Conservation (phyloP, 2,797 vertebrate genomes). For the Carcharodon carcharias region DNA sequence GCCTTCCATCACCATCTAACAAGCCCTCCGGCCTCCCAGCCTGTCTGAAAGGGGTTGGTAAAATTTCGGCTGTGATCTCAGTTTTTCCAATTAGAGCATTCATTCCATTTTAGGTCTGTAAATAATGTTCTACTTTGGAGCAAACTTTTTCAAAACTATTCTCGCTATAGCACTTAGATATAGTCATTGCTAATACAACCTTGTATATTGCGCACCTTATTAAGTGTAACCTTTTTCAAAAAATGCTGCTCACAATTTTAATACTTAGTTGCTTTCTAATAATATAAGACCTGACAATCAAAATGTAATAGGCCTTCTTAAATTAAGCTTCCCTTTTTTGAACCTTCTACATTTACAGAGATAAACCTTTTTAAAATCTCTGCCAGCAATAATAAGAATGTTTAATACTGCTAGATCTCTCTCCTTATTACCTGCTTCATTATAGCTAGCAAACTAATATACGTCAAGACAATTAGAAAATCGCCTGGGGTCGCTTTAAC, state of each 20-base stretch:
- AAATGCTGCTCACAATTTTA: neutral
- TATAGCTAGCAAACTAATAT: constrained; percentile 31
- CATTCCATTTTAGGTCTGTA: neutral
- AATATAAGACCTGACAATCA: neutral
- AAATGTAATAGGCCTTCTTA: neutral
- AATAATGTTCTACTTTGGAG: neutral
- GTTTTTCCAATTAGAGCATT: neutral
- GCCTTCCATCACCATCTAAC: neutral
- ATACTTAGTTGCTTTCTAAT: neutral
- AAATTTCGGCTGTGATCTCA: neutral
- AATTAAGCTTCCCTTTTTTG: neutral
- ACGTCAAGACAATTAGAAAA: constrained; percentile 25
- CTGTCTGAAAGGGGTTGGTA: neutral
- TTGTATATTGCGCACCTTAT: neutral
- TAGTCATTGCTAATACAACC: neutral
- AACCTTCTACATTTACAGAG: neutral
- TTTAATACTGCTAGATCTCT: constrained; percentile 25
- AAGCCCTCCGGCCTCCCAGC: neutral
- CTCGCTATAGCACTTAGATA: neutral
- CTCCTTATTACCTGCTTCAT: constrained; percentile 34
- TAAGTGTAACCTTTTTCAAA: neutral
- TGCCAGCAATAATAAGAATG: constrained; percentile 16
- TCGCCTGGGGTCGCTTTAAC: neutral
- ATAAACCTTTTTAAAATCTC: neutral
- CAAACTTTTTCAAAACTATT: neutral